Evolutionary conservation across 35 echinoderm and acorn worm species (phyloP), one percentile per base, ranked within the genome.

Genomic region (Patiria miniata): DNA sequence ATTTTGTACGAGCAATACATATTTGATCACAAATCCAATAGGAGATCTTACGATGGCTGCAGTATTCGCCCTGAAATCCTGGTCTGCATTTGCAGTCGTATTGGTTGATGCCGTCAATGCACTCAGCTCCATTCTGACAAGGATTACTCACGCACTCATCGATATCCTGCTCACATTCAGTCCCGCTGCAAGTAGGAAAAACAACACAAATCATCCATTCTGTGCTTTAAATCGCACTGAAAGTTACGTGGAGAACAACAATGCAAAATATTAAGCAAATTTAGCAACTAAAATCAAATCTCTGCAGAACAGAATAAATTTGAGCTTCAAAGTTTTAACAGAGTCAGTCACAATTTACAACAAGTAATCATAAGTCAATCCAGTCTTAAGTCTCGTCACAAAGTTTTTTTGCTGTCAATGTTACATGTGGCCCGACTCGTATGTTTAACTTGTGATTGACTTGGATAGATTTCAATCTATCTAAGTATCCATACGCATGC

Each of bases 51-150:
- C 51, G 78, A 83, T 77, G 40, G 69, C 86, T 81, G 85, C 83
- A 91, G 6, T 80, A 69, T 28, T 21, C 21, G 52, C 90, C 90
- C 9, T 50, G 38, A 54, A 79, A 91, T 38, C 90, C 90, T 42
- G 52, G 69, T 8, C 39, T n/a, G 23, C 90, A 91, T n/a, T 86
- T 52, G 52, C 90, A 91, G 0, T 65, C 36, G 61, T 83, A 91
- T 55, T 81, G 39, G 19, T 21, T 52, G n/a, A 86, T 39, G 29
- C 90, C 83, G 37, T 91, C 90, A 36, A 81, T 34, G 23, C 90
- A 91, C 6, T 77, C 37, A 17, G 73, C 90, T 22, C 78, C 83
- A 91, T 86, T 91, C 2, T 76, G 73, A 78, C 88, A 90, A 36
- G 68, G 88, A 52, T 77, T 22, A 32, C 88, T 84, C 8, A 28